Evolutionary conservation across 2,113 vertebrate species (phyloP).

Genomic region (Scartelaos histophorus): DNA sequence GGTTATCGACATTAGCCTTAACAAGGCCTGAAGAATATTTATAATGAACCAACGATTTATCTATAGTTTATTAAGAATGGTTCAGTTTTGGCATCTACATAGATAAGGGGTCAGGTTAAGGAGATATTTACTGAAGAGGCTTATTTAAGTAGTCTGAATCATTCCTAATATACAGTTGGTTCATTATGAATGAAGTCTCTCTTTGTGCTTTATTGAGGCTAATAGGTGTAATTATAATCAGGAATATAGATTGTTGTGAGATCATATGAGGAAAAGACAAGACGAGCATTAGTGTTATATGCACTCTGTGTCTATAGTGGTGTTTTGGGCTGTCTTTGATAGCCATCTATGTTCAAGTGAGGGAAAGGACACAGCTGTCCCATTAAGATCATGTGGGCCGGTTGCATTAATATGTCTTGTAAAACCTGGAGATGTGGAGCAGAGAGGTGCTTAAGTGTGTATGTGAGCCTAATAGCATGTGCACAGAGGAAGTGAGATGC

Average conservation of each 20-base stretch:
- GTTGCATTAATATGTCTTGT: conserved; percentile 65
- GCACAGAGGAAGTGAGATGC: conserved; percentile 31
- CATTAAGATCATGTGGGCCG: conserved; percentile 55
- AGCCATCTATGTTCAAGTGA: conserved; percentile 14
- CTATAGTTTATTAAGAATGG: too few relatives aligned
- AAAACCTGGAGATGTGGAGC: conserved; percentile 51
- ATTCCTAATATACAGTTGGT: too few relatives aligned
- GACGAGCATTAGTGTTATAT: conserved; percentile 29
- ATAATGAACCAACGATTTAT: too few relatives aligned
- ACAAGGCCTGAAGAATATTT: too few relatives aligned
- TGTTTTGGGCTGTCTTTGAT: conserved; percentile 27
- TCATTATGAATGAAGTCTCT: too few relatives aligned
- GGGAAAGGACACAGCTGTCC: conserved; percentile 69
- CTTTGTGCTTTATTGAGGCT: background rate
- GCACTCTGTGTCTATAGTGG: conserved; percentile 26
- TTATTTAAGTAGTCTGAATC: too few relatives aligned
- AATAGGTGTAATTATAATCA: background rate
- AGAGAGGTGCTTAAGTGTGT: conserved; percentile 35
- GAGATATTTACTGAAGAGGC: too few relatives aligned
- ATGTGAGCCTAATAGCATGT: conserved; percentile 31
- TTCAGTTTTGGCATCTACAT: too few relatives aligned
- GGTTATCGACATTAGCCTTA: too few relatives aligned
- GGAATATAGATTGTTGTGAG: background rate
- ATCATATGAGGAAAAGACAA: conserved; percentile 30
- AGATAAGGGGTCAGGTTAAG: too few relatives aligned